phyloP scores from a whole-genome alignment of 2,113 vertebrate genomes.

The Mus pahari region DNA sequence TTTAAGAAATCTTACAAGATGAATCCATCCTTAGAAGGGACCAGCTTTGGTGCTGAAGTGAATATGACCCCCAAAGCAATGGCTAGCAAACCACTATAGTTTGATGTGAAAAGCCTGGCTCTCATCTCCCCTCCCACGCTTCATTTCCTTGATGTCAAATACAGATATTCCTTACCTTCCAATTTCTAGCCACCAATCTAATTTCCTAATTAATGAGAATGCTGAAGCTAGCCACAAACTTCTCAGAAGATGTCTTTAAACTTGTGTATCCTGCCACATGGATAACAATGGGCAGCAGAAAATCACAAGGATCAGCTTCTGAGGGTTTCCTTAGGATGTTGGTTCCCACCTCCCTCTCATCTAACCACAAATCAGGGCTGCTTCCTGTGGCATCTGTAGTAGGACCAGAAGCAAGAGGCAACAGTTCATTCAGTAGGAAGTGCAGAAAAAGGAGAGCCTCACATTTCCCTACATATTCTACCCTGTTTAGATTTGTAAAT shows the following conservation, averaged over 20 bases:
- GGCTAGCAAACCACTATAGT: slow-evolving; percentile 49
- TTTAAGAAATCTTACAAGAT: slow-evolving; percentile 64
- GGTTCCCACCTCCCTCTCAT: slow-evolving; percentile 5
- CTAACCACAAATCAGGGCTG: background rate
- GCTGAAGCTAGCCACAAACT: slow-evolving; percentile 67
- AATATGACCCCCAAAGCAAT: slow-evolving; percentile 70
- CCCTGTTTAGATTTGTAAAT: background rate
- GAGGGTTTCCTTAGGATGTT: slow-evolving; percentile 11
- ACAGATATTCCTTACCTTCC: slow-evolving; percentile 54
- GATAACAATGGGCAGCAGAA: slow-evolving; percentile 22
- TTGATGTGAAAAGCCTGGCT: slow-evolving; percentile 66
- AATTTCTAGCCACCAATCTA: slow-evolving; percentile 44
- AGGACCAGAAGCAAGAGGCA: background rate
- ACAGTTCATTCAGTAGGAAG: slow-evolving; percentile 5
- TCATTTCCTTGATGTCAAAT: slow-evolving; percentile 76
- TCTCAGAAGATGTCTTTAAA: slow-evolving; percentile 20
- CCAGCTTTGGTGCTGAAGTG: slow-evolving; percentile 63
- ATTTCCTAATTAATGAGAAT: slow-evolving; percentile 77
- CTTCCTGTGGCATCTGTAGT: slow-evolving; percentile 61
- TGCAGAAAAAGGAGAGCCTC: background rate
- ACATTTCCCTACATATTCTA: background rate
- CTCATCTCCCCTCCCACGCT: slow-evolving; percentile 52
- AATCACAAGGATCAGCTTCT: slow-evolving; percentile 33
- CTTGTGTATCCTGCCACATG: slow-evolving; percentile 29
- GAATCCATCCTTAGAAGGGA: slow-evolving; percentile 43